Evolutionary conservation across 30 jellyfish, hydroid and myxozoan genomes (phyloP).

Genomic region (Chironex yamaguchii): DNA sequence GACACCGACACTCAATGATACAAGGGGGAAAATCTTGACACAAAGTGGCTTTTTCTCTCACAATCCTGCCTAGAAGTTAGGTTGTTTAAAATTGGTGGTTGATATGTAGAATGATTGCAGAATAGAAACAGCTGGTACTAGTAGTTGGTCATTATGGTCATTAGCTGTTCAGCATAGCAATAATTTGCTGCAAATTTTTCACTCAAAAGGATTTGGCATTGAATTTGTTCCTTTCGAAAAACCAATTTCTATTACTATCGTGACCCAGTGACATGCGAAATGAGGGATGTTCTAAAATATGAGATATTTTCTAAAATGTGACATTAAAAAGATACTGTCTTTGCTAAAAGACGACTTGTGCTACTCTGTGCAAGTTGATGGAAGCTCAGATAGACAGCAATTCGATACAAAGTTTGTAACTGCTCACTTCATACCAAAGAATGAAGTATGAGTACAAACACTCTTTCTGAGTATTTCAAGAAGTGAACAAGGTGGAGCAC

Average conservation of each 20-base stretch:
- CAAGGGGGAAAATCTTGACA: too few species aligned
- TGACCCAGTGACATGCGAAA: constrained; percentile 54
- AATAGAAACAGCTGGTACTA: constrained; percentile 35
- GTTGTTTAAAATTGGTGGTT: constrained; percentile 15
- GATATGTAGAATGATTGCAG: constrained; percentile 46
- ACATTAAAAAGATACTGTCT: constrained; percentile 9
- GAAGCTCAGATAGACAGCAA: constrained; percentile 55
- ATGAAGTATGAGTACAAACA: constrained; percentile 58
- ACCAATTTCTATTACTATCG: constrained; percentile 24
- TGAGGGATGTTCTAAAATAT: constrained; percentile 10
- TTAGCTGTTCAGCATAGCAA: constrained; percentile 49
- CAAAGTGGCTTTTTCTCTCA: too few species aligned
- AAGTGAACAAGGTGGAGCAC: constrained; percentile 61
- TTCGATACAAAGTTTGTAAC: constrained; percentile 43
- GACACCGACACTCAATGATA: too few species aligned
- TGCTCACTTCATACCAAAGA: constrained; percentile 28
- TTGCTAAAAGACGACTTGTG: constrained; percentile 24
- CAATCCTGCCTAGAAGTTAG: too few species aligned
- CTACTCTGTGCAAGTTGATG: constrained; percentile 47
- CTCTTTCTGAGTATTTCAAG: constrained; percentile 54
- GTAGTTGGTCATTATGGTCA: constrained; percentile 66
- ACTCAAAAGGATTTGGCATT: constrained; percentile 40
- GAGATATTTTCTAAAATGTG: constrained; percentile 21
- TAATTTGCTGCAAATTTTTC: constrained; percentile 20
- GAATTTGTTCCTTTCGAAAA: constrained; percentile 21